phyloP scores from a whole-genome alignment of 2,888 invertebrate species.

The Pandemis cinnamomeana region DNA sequence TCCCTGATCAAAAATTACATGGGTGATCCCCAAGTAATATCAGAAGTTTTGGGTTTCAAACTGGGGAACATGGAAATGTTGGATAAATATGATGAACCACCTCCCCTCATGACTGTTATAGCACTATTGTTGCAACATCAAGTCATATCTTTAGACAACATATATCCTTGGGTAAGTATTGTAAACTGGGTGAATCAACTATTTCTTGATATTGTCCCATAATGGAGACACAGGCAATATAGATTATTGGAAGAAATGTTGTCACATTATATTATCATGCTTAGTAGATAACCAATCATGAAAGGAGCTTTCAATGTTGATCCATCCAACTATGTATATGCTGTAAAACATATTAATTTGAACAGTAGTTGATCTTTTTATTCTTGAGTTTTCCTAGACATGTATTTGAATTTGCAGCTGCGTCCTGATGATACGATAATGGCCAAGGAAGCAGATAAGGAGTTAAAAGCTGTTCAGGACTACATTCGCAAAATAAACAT shows the following conservation, averaged over 20 bases:
- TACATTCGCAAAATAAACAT: slow-evolving; percentile 94
- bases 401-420: slow-evolving; percentile 79
- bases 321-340: too few relatives aligned
- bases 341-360: neutral
- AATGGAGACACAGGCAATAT: too few relatives aligned
- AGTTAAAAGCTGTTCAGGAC: slow-evolving; percentile 92
- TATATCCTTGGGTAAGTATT: slow-evolving; percentile 93
- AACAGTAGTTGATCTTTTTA: neutral
- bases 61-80: slow-evolving; percentile 87
- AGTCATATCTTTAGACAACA: slow-evolving; percentile 93
- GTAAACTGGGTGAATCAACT: too few relatives aligned
- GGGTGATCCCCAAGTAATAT: slow-evolving; percentile 91
- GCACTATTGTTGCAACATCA: slow-evolving; percentile 95
- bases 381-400: slow-evolving; percentile 3
- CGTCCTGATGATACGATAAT: slow-evolving; percentile 94
- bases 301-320: too few relatives aligned
- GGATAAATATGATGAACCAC: slow-evolving; percentile 87
- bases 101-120: slow-evolving; percentile 94
- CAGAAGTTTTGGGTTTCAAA: slow-evolving; percentile 98
- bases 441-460: slow-evolving; percentile 91
- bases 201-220: too few relatives aligned
- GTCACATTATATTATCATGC: too few relatives aligned
- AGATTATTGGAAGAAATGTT: too few relatives aligned
- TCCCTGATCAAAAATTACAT: slow-evolving; percentile 93
- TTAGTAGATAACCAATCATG: too few relatives aligned